A percentile compares a stretch with the other conserved stretches of the same genome.
These are phyloP conservation scores for Melospiza georgiana DNA, from an alignment of 2,113 vertebrate species.

Conservation along the genomic window DNA sequence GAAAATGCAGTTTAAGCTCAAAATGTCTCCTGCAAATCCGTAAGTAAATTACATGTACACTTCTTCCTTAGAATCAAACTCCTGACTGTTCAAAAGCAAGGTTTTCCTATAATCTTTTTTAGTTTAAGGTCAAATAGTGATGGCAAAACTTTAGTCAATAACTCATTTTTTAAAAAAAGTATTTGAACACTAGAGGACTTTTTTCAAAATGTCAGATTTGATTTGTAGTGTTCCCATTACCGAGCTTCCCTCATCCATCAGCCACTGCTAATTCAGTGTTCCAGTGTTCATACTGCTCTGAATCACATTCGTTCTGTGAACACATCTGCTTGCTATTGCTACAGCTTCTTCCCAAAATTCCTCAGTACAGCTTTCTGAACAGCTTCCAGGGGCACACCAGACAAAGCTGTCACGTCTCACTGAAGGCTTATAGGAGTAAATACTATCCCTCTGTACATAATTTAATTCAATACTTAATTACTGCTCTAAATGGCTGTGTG, in stretches of 20 bases:
- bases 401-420: neutral
- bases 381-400: neutral
- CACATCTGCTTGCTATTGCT: neutral
- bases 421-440: neutral
- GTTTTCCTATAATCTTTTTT: neutral
- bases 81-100: neutral
- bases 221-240: neutral
- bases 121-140: neutral
- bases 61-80: neutral
- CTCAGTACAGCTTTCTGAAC: neutral
- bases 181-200: neutral
- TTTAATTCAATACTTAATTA: neutral
- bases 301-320: neutral
- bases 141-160: neutral
- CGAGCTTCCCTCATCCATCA: neutral
- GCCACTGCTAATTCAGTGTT: neutral
- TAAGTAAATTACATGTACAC: neutral
- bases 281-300: neutral
- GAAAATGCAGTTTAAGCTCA: neutral
- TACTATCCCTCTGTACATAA: neutral
- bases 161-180: accelerated
- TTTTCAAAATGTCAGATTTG: neutral
- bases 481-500: neutral
- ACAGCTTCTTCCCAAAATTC: neutral
- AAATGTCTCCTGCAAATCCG: neutral